Percentiles rank a stretch among this genome's conserved stretches.
Evolutionary conservation across 1,140 invertebrate genomes (phyloP).

Genomic region (Mizuhopecten yessoensis): DNA sequence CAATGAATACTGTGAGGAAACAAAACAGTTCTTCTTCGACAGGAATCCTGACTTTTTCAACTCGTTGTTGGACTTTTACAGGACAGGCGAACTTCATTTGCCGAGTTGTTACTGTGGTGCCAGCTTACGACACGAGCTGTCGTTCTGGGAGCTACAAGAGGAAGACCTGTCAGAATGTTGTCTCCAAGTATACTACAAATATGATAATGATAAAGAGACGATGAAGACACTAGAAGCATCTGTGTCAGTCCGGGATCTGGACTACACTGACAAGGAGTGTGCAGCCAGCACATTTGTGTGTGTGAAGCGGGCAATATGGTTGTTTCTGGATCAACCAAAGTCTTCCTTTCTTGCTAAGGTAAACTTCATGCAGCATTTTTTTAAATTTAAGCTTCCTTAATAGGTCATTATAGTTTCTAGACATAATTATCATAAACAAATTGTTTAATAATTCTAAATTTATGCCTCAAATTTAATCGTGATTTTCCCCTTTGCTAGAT

Average conservation of each 20-base stretch:
- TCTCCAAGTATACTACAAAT: conserved; percentile 49
- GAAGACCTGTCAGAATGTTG: conserved; percentile 50
- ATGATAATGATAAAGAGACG: conserved; percentile 42
- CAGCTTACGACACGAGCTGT: conserved; percentile 48
- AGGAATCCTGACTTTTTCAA: conserved; percentile 60
- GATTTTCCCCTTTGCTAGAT: too few species aligned
- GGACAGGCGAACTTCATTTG: conserved; percentile 52
- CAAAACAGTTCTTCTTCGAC: conserved; percentile 55
- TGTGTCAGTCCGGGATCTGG: neutral
- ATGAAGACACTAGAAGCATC: neutral
- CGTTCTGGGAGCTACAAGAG: conserved; percentile 50
- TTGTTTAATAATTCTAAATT: too few species aligned
- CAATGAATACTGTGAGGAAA: conserved; percentile 48
- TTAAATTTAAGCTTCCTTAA: too few species aligned
- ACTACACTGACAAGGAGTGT: conserved; percentile 44
- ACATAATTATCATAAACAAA: too few species aligned
- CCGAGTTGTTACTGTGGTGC: conserved; percentile 51
- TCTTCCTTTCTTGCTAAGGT: conserved; percentile 57
- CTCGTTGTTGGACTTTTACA: conserved; percentile 51
- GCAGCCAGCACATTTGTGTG: neutral
- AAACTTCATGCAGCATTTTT: neutral
- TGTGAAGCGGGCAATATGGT: conserved; percentile 50
- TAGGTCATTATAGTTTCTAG: too few species aligned
- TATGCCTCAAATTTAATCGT: too few species aligned
- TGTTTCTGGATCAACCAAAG: conserved; percentile 53